Evolutionary conservation across 2,888 invertebrate genomes (phyloP).

Genomic region (Chrysodeixis includens): DNA sequence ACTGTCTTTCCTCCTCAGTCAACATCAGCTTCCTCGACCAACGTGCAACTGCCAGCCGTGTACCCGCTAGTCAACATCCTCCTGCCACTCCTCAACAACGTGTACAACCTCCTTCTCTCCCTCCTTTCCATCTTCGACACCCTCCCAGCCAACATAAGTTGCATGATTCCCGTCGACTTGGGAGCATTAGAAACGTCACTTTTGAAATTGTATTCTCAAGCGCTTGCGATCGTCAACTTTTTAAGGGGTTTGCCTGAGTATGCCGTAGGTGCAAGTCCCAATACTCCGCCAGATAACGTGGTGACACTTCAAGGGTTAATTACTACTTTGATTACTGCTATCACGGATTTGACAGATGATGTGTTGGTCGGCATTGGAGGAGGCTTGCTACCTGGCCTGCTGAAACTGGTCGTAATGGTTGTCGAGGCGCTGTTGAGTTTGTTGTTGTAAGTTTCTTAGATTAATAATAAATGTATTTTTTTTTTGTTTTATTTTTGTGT

Average conservation of each 20-base stretch:
- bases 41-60: slow-evolving; percentile 82
- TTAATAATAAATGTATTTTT: slow-evolving; percentile 14
- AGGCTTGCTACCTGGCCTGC: slow-evolving; percentile 77
- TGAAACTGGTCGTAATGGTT: slow-evolving; percentile 78
- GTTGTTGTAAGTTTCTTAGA: slow-evolving; percentile 57
- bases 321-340: slow-evolving; percentile 68
- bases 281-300: slow-evolving; percentile 68
- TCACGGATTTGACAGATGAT: slow-evolving; percentile 79
- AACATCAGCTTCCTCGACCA: slow-evolving; percentile 71
- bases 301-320: slow-evolving; percentile 76
- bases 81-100: slow-evolving; percentile 83
- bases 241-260: slow-evolving; percentile 79
- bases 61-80: slow-evolving; percentile 85
- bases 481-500: slow-evolving; percentile 5
- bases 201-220: slow-evolving; percentile 82
- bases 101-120: slow-evolving; percentile 83
- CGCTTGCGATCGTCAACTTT: slow-evolving; percentile 84
- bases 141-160: slow-evolving; percentile 79
- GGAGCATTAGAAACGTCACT: slow-evolving; percentile 82
- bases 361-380: slow-evolving; percentile 78
- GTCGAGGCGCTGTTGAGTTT: slow-evolving; percentile 75
- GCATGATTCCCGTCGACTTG: slow-evolving; percentile 81
- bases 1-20: slow-evolving; percentile 50
- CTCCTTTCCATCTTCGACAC: slow-evolving; percentile 85
- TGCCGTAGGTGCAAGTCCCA: slow-evolving; percentile 79